Percentiles rank a stretch among this genome's conserved stretches.
Evolutionary conservation across 2,888 invertebrate genomes (phyloP).

Genomic region (Perithous albicinctus): DNA sequence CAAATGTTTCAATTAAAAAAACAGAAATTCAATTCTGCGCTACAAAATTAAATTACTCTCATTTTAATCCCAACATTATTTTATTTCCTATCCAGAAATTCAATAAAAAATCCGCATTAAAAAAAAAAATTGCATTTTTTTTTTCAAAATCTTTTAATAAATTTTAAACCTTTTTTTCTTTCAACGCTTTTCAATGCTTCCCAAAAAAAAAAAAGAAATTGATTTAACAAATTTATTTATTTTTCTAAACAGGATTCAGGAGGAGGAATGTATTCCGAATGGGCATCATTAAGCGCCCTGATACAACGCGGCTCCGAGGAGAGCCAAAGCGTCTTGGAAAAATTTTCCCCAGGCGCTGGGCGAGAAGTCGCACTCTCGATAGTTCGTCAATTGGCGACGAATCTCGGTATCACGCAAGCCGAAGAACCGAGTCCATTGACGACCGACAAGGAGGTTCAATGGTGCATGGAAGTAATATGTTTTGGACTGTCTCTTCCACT

Average conservation of each 20-base stretch:
- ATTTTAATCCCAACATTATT: too few species aligned
- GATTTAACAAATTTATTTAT: neutral
- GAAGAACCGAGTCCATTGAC: slow-evolving; percentile 93
- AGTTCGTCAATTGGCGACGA: slow-evolving; percentile 91
- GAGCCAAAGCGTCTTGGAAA: slow-evolving; percentile 91
- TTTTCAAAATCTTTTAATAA: too few species aligned
- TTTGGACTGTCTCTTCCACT: slow-evolving; percentile 96
- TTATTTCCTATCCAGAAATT: too few species aligned
- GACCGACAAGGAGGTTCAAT: slow-evolving; percentile 94
- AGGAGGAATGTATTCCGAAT: slow-evolving; percentile 93
- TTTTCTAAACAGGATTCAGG: slow-evolving; percentile 86
- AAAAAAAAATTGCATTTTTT: too few species aligned
- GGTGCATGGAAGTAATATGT: slow-evolving; percentile 95
- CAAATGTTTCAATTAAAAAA: too few species aligned
- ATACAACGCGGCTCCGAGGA: slow-evolving; percentile 89
- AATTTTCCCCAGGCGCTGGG: slow-evolving; percentile 90
- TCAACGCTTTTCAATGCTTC: too few species aligned
- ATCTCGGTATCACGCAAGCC: slow-evolving; percentile 91
- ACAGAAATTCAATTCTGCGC: too few species aligned
- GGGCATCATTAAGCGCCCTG: slow-evolving; percentile 90
- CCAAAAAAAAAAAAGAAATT: too few species aligned
- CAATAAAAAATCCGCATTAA: too few species aligned
- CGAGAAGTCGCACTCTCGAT: slow-evolving; percentile 93
- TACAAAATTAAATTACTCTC: too few species aligned
- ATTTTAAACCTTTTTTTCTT: too few species aligned